Conservation (phyloP, 2,888 invertebrate species). For the Platycnemis pennipes region DNA sequence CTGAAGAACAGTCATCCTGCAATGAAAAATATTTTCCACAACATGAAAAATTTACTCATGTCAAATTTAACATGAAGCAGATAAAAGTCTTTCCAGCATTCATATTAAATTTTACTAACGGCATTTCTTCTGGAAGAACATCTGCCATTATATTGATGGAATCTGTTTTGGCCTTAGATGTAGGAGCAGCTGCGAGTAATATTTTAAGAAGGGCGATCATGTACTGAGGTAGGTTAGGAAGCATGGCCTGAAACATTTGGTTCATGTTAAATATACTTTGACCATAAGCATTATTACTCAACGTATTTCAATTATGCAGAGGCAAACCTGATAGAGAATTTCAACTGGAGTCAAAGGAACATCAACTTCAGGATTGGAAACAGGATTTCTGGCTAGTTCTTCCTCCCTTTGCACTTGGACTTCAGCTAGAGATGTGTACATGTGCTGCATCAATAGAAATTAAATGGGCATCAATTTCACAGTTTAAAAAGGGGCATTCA, state of each 20-base stretch:
- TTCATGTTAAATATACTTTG: background rate
- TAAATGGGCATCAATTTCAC: background rate
- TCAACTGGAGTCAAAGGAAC: slow-evolving; percentile 92
- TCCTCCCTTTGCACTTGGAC: slow-evolving; percentile 95
- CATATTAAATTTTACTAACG: slow-evolving; percentile 81
- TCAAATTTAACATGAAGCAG: slow-evolving; percentile 59
- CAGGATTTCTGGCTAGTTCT: slow-evolving; percentile 93
- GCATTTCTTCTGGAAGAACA: slow-evolving; percentile 98
- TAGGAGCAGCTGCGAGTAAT: slow-evolving; percentile 97
- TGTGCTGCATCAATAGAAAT: slow-evolving; percentile 84
- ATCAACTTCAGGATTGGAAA: slow-evolving; percentile 91
- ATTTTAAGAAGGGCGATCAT: slow-evolving; percentile 99
- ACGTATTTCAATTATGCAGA: background rate
- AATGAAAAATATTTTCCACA: background rate
- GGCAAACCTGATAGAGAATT: slow-evolving; percentile 86
- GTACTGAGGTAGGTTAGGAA: slow-evolving; percentile 97
- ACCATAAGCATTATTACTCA: background rate
- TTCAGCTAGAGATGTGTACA: slow-evolving; percentile 96
- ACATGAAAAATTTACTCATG: background rate
- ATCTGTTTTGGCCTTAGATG: slow-evolving; percentile 99
- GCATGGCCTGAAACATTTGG: slow-evolving; percentile 83
- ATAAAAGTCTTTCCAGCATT: background rate
- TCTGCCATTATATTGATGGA: slow-evolving; percentile 99
- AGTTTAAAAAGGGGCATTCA: too few relatives aligned
- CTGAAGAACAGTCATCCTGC: slow-evolving; percentile 93